Conservation (phyloP, 2,797 vertebrate genomes). For the Onychomys arenicola region DNA sequence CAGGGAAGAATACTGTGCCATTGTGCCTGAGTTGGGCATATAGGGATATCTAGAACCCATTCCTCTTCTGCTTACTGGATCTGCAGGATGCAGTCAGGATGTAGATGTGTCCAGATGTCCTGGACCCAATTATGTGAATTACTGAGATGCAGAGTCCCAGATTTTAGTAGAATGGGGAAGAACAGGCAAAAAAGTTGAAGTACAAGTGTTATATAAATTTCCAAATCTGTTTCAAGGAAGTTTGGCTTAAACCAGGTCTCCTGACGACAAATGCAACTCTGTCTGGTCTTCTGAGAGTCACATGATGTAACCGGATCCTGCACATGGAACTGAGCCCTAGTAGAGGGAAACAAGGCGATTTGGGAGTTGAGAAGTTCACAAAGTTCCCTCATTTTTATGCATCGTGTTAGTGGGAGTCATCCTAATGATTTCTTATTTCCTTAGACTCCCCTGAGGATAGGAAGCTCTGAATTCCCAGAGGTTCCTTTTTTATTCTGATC, state of each 20-base stretch:
- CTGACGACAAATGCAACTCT: not conserved
- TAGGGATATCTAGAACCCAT: too few species aligned
- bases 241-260: not conserved
- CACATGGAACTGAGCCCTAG: not conserved
- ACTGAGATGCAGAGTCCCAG: not conserved
- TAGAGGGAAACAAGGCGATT: not conserved
- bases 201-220: not conserved
- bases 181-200: not conserved
- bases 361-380: not conserved
- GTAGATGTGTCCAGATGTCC: not conserved
- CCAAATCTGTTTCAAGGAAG: not conserved
- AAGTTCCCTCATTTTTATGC: not conserved
- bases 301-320: not conserved
- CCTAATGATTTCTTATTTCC: slow-evolving; percentile 31
- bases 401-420: not conserved
- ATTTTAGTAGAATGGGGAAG: not conserved
- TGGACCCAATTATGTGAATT: not conserved
- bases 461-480: not conserved
- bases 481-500: not conserved
- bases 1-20: not conserved
- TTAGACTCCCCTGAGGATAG: not conserved
- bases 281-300: not conserved
- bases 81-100: not conserved
- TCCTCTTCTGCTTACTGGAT: not conserved
- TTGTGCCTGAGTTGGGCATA: not conserved